These are phyloP conservation scores for Zootoca vivipara DNA, from an alignment of 2,113 vertebrate species.

Conservation along the genomic window DNA sequence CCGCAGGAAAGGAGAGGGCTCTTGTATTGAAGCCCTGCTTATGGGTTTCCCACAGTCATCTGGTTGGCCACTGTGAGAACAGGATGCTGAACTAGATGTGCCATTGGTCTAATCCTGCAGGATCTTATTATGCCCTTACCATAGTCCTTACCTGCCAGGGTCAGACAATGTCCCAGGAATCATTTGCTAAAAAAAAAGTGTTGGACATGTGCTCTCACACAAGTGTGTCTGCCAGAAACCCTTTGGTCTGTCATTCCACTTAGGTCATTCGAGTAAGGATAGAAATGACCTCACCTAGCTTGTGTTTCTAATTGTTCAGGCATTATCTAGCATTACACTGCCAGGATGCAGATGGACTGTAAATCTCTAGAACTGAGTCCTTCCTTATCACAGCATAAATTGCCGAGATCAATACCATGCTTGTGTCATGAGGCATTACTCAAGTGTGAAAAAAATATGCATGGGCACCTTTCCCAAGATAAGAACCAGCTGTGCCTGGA, in stretches of 20 bases:
- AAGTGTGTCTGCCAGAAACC: not conserved
- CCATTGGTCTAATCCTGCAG: too few species aligned
- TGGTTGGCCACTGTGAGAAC: too few species aligned
- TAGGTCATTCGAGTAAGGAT: constrained; percentile 7
- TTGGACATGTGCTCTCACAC: not conserved
- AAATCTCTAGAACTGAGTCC: constrained; percentile 53
- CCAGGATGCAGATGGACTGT: constrained; percentile 36
- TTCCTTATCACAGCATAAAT: constrained; percentile 40
- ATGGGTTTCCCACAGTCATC: too few species aligned
- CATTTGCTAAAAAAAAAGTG: not conserved
- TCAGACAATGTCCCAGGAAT: not conserved
- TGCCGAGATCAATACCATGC: constrained; percentile 36
- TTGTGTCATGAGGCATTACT: constrained; percentile 40
- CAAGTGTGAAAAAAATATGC: constrained; percentile 16
- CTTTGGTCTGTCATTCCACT: not conserved
- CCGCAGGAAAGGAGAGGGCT: too few species aligned
- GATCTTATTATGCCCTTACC: not conserved
- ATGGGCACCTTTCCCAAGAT: constrained; percentile 45
- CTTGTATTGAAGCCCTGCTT: too few species aligned
- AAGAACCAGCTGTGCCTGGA: constrained; percentile 9
- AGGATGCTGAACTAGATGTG: too few species aligned
- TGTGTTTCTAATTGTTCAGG: constrained; percentile 11
- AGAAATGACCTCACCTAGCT: not conserved
- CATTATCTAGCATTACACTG: constrained; percentile 30
- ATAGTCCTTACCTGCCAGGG: not conserved